Conservation (phyloP, 2,797 vertebrate species). For the Bovichtus variegatus region DNA sequence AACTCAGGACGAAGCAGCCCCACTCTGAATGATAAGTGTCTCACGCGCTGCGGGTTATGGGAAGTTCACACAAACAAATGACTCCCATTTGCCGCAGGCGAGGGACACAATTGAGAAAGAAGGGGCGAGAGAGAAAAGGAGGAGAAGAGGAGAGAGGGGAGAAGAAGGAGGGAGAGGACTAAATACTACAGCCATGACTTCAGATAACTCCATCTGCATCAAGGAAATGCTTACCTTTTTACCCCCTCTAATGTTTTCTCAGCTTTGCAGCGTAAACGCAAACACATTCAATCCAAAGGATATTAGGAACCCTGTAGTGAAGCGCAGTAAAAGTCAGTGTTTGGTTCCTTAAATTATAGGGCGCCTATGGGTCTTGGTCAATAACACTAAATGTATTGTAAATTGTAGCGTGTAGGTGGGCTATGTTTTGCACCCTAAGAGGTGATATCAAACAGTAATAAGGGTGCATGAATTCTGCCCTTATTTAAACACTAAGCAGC, state of each 20-base stretch:
- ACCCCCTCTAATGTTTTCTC: conserved; percentile 64
- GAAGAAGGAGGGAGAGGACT: conserved; percentile 42
- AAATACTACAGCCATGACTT: conserved; percentile 71
- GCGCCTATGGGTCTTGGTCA: conserved; percentile 69
- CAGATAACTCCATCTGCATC: conserved; percentile 79
- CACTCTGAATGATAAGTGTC: conserved; percentile 89
- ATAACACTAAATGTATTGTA: conserved; percentile 72
- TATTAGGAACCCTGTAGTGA: conserved; percentile 70
- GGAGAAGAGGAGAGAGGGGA: conserved; percentile 33
- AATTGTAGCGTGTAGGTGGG: conserved; percentile 69
- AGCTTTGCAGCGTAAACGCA: conserved; percentile 54
- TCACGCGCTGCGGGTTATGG: conserved; percentile 84
- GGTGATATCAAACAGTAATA: conserved; percentile 67
- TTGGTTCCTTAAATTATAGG: conserved; percentile 69
- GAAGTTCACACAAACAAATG: conserved; percentile 90
- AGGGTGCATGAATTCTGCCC: conserved; percentile 45
- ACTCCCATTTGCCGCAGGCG: conserved; percentile 90
- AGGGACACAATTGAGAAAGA: conserved; percentile 83
- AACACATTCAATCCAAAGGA: conserved; percentile 71
- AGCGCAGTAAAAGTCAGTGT: conserved; percentile 54
- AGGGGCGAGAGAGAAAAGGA: conserved; percentile 57
- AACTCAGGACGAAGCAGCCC: conserved; percentile 75
- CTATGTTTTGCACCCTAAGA: conserved; percentile 60
- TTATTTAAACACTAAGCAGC: conserved; percentile 59
- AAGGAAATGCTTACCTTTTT: conserved; percentile 73